Evolutionary conservation across 2,113 vertebrate genomes (phyloP).

Genomic region (Spilogale gracilis): DNA sequence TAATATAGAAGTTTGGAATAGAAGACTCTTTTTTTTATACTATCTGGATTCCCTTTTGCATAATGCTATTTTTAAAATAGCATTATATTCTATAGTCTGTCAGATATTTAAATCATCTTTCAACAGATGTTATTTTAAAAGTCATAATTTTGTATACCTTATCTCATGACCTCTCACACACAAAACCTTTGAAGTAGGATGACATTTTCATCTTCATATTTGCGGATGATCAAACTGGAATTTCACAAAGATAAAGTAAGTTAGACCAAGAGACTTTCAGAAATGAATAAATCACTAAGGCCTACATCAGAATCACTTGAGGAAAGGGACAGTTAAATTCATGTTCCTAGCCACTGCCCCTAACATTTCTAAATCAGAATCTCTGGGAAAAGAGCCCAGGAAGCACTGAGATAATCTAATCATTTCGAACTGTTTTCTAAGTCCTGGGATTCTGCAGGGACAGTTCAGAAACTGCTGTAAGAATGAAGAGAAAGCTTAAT

Average conservation of each 20-base stretch:
- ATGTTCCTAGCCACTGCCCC: background rate
- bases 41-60: slow-evolving; percentile 47
- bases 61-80: slow-evolving; percentile 50
- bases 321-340: background rate
- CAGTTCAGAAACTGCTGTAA: background rate
- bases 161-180: slow-evolving; percentile 41
- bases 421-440: background rate
- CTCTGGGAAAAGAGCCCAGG: background rate
- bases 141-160: slow-evolving; percentile 51
- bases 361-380: background rate
- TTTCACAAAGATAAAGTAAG: background rate
- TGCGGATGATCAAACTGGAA: background rate
- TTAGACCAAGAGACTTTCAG: background rate
- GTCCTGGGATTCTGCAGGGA: background rate
- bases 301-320: background rate
- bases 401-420: background rate
- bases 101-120: slow-evolving; percentile 66
- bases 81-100: slow-evolving; percentile 45
- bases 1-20: slow-evolving; percentile 28
- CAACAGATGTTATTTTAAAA: slow-evolving; percentile 67
- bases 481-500: background rate
- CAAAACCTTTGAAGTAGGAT: slow-evolving; percentile 14
- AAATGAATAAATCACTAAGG: background rate
- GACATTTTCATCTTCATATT: slow-evolving; percentile 55
- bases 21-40: slow-evolving; percentile 22